Conservation (phyloP, 2,113 vertebrate genomes). For the Triplophysa tibetana region DNA sequence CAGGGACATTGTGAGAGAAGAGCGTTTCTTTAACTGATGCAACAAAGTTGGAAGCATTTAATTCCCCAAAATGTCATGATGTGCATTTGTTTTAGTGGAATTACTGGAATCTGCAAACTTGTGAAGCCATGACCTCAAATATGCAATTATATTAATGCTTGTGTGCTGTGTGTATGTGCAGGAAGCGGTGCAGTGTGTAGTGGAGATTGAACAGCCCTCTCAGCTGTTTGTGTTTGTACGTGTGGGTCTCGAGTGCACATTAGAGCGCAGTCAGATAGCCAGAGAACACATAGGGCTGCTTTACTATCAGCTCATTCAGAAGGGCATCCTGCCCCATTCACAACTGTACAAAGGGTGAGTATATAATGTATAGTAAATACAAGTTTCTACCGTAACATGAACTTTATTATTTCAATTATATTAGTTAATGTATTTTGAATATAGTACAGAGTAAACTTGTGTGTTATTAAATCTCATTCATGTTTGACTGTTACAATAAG, state of each 20-base stretch:
- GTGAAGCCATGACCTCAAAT: not conserved
- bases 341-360: slow-evolving; percentile 93
- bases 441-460: no score
- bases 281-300: slow-evolving; percentile 95
- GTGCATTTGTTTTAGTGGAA: no score
- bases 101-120: not conserved
- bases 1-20: no score
- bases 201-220: slow-evolving; percentile 80
- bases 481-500: not conserved
- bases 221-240: slow-evolving; percentile 86
- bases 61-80: no score
- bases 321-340: slow-evolving; percentile 81
- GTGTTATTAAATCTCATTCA: not conserved
- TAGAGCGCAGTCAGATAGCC: slow-evolving; percentile 94
- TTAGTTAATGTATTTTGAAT: no score
- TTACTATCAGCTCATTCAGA: slow-evolving; percentile 86
- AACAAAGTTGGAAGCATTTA: no score
- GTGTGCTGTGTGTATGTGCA: slow-evolving; percentile 58
- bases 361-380: not conserved
- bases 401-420: no score
- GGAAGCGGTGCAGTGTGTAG: slow-evolving; percentile 94
- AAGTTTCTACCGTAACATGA: no score
- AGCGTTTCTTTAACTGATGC: no score
- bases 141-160: slow-evolving; percentile 29
- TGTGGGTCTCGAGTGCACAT: slow-evolving; percentile 90